phyloP scores from a whole-genome alignment of 1,140 invertebrate genomes.

The Portunus trituberculatus region DNA sequence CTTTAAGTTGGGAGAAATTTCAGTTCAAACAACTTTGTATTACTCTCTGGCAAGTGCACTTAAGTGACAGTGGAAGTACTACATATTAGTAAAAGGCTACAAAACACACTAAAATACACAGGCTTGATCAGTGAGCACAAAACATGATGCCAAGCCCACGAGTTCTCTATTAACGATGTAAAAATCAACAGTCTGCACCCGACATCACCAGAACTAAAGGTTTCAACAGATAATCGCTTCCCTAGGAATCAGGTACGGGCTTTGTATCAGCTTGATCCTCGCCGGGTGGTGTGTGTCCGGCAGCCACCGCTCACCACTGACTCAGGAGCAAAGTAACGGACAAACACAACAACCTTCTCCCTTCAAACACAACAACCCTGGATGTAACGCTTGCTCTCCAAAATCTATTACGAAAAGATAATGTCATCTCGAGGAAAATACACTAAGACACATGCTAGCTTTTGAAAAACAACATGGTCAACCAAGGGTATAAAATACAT shows the following conservation, averaged over 20 bases:
- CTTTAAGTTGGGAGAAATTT: constrained; percentile 29
- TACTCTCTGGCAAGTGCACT: constrained; percentile 65
- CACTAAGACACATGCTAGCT: constrained; percentile 6
- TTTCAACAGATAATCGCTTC: constrained; percentile 61
- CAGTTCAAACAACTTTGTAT: constrained; percentile 40
- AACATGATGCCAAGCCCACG: constrained; percentile 38
- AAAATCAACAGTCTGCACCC: constrained; percentile 66
- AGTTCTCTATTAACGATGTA: constrained; percentile 58
- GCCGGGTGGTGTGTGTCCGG: constrained; percentile 44
- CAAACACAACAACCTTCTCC: not conserved
- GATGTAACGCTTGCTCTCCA: not conserved
- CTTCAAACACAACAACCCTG: not conserved
- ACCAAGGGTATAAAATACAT: not conserved
- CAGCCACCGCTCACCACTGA: constrained; percentile 1
- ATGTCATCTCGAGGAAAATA: not conserved
- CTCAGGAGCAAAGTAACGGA: not conserved
- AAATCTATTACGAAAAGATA: not conserved
- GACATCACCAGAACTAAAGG: constrained; percentile 58
- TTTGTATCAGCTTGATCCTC: constrained; percentile 71
- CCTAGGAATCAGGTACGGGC: constrained; percentile 71
- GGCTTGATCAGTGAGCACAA: constrained; percentile 58
- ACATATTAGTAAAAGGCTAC: constrained; percentile 75
- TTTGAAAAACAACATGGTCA: not conserved
- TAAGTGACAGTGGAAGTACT: constrained; percentile 64
- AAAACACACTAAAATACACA: constrained; percentile 66